Evolutionary conservation across 2,797 vertebrate species (phyloP), one percentile per base, ranked within the genome.

Genomic region (Enteromius unitaeniatus): DNA sequence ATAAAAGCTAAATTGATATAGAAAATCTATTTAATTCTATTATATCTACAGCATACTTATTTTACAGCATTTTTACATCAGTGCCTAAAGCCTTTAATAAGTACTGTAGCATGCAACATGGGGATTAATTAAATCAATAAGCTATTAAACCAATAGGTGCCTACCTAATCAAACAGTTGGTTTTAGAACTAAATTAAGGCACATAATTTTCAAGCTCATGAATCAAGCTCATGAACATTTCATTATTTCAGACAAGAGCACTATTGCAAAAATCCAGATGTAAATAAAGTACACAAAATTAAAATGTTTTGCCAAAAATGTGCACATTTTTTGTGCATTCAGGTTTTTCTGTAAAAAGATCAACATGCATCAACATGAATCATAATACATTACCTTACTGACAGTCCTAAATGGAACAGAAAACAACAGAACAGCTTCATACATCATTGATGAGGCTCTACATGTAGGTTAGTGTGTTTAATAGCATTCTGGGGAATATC

Each of bases 391-490:
- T 51, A 31, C 28, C 70, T 55, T 15, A 60, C 51, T 60, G n/a
- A 26, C 14, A 40, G 21, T 1, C 23, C 40, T 60, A 47, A 28
- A 45, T 40, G 34, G 5, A 51, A 68, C 31, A 9, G 17, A 53
- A 26, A 8, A 82, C 7, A 65, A 51, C 15, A 55, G 47, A 67
- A 45, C 26, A 58, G 4, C 11, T 45, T 31, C 37, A 34, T 83
- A 2, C n/a, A 37, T 74, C 21, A 82, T 83, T 69, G 23, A 76
- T 42, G 60, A 65, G 45, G 58, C 42, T n/a, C 28, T 69, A 34
- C 21, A 68, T 53, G 78, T 69, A 53, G 31, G 64, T 68, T 69
- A 79, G 31, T 45, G 37, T 49, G 67, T 62, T 62, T 34, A 77
- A 34, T 55, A 23, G 47, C 68, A 69, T 31, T 55, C 17, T 45